Base-by-base conservation (phyloP, 2,888 invertebrate genomes). In the Eubasilissa splendida region DNA sequence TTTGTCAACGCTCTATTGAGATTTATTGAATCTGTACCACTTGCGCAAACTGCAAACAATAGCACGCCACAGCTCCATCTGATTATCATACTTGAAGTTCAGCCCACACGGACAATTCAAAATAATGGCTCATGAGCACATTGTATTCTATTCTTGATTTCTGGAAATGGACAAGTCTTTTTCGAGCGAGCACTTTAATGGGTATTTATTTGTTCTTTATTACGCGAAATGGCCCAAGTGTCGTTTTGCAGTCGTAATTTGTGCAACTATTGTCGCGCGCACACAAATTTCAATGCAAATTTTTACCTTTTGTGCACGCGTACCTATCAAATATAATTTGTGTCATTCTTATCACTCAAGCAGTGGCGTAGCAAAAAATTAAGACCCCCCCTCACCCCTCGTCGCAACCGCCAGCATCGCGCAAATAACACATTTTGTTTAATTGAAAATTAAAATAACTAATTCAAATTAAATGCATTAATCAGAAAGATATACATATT, bases 1-100 rank as follows among this genome's bases (percentile, higher is more conserved):
- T 77, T 77, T 77, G 76, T 77, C 76, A 77, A 68, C 68, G 60
- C 76, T 52, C 56, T 66, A 68, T 76, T 70, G 63, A 80, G 80
- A 80, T 80, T 80, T 71, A 80, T 80, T 71, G 76, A 59, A 80
- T 76, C 63, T 53, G 56, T 52, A 10, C 9, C 33, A 76, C 70
- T 63, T 76, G 54, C 71, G 75, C 76, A 76, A 76, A 71, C 59
- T 71, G 56, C 71, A 76, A 56, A 76, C 80, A 76, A 80, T 76
- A 77, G 63, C 58, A 50, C 22, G 68, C 12, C 50, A 56, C 52
- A 22, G 31, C 76, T 63, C 11, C 63, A 52, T 76, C 76, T 65
- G 53, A 76, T 76, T 76, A 76, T 76, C 76, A 76, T 76, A 76
- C 74, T 59, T 59, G 74, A 74, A 33, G 59, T 50, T 42, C 58